Evolutionary conservation across 2,888 invertebrate species (phyloP).

Genomic region (Odontocolon sp.): DNA sequence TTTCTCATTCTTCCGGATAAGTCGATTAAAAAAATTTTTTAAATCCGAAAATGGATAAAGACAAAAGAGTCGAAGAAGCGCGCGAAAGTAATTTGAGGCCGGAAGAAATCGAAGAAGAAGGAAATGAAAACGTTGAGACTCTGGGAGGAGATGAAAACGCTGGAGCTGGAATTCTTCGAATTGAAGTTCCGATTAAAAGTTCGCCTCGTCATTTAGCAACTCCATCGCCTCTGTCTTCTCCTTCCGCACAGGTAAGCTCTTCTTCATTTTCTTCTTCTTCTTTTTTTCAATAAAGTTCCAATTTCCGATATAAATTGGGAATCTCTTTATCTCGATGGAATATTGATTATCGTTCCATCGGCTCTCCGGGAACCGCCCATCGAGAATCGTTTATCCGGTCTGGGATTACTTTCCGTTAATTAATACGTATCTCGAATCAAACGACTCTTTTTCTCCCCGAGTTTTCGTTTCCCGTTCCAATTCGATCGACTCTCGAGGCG

Average conservation of each 20-base stretch:
- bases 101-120: neutral
- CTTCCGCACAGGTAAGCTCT: too few species aligned
- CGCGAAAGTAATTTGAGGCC: neutral
- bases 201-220: too few species aligned
- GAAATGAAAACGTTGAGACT: neutral
- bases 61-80: neutral
- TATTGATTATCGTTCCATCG: neutral
- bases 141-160: neutral
- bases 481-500: constrained; percentile 15
- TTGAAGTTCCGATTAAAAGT: too few species aligned
- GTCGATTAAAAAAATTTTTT: neutral
- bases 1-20: too few species aligned
- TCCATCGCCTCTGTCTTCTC: too few species aligned
- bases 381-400: constrained; percentile 7
- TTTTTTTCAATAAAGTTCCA: too few species aligned
- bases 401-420: constrained; percentile 42
- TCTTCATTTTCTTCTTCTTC: too few species aligned
- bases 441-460: constrained; percentile 4
- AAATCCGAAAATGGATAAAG: neutral
- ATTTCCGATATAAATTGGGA: too few species aligned
- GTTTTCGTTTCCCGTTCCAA: constrained; percentile 13
- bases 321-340: neutral
- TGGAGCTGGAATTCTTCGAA: too few species aligned
- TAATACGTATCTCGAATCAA: constrained; percentile 30
- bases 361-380: neutral